phyloP scores from a whole-genome alignment of 2,113 vertebrate genomes.

The Planiliza haematocheilus region DNA sequence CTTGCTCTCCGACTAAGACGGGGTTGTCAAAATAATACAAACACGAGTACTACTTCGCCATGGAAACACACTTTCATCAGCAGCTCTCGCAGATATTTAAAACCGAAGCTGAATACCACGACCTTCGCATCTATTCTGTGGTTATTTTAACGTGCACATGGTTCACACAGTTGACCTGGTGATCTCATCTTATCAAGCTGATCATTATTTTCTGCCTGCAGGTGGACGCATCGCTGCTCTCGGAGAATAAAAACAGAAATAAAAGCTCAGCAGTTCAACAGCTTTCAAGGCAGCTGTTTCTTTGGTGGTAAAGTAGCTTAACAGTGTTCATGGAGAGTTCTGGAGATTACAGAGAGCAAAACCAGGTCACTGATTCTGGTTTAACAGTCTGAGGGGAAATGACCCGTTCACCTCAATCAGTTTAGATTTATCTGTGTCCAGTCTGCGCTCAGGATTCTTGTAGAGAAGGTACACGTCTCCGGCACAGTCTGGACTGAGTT shows the following conservation, averaged over 20 bases:
- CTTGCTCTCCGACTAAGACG: too few relatives aligned
- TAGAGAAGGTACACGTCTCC: too few relatives aligned
- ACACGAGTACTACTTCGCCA: too few relatives aligned
- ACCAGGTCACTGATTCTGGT: background rate
- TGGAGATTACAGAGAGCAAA: background rate
- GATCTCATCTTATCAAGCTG: too few relatives aligned
- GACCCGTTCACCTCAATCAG: background rate
- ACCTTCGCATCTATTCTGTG: too few relatives aligned
- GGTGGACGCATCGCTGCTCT: too few relatives aligned
- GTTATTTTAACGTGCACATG: too few relatives aligned
- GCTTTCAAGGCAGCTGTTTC: background rate
- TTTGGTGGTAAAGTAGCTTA: background rate
- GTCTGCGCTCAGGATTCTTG: background rate
- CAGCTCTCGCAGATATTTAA: too few relatives aligned
- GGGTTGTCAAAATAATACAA: too few relatives aligned
- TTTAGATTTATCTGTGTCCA: background rate
- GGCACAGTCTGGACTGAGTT: background rate
- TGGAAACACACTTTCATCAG: too few relatives aligned
- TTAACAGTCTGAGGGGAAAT: background rate
- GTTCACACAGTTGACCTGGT: too few relatives aligned
- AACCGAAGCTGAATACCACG: too few relatives aligned
- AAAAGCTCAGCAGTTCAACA: background rate
- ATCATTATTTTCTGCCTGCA: background rate
- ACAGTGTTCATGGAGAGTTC: background rate
- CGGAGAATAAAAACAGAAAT: background rate